Base-by-base conservation (phyloP, 1,140 invertebrate species). In the Caenorhabditis inopinata region DNA sequence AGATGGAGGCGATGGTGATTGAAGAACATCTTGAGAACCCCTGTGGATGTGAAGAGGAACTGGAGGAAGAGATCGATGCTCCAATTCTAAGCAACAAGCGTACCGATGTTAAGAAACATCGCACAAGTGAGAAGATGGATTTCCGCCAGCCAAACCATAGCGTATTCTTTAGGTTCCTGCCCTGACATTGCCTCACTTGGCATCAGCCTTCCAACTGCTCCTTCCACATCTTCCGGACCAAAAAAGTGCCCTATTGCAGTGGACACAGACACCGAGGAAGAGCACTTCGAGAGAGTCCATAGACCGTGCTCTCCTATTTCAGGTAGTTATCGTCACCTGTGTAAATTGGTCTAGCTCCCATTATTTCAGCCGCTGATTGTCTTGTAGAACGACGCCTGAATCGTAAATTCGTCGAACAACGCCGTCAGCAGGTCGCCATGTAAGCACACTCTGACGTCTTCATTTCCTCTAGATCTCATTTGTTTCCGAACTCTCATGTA, bases 341-440 rank as follows among this genome's bases (percentile, higher is more conserved):
- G 16, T 42, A 42, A 35, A 3, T 53, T 23, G 58, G 21, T 38
- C 58, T 47, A 29, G 42, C 48, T 25, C 51, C 7, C 11, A 32
- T 47, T n/a, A 21, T 80, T 80, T 80, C 79, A 80, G 79, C 79
- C 12, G 74, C 47, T 58, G 79, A 80, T 73, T 58, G 29, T 73
- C 47, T 76, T 32, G 45, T 80, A 9, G 79, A 80, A 62, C 73
- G 79, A 21, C 73, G 79, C 18, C 35, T 80, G 1, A 47, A 51
- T 7, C 73, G 46, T 27, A 80, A 76, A 18, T 47, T 48, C 21
- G 38, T 80, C 45, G 79, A 80, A 79, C 58, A 68, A 68, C 58
- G 58, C 38, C 58, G 58, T 42, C 58, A 68, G 38, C 58, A 68
- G 38, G 58, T 68, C 32, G 58, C 58, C 58, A 68, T 68, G 58